Percentiles rank a stretch among this genome's conserved stretches.
Evolutionary conservation across 2,888 invertebrate genomes (phyloP).

Genomic region (Cephus nigrinus): DNA sequence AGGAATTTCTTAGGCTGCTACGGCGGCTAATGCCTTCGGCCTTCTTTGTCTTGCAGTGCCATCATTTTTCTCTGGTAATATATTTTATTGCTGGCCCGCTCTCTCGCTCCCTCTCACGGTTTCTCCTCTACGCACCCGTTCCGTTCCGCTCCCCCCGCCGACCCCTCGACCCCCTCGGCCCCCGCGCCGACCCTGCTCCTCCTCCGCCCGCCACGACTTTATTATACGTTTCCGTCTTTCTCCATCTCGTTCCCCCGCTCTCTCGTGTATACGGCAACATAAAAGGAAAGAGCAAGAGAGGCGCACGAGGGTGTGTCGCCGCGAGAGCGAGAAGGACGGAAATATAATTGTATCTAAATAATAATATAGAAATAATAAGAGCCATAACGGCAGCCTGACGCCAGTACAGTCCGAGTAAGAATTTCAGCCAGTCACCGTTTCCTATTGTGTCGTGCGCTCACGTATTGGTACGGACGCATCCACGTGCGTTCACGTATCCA

Average conservation of each 20-base stretch:
- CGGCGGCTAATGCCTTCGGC: slow-evolving; percentile 53
- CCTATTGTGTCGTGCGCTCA: too few relatives aligned
- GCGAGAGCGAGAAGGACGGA: slow-evolving; percentile 50
- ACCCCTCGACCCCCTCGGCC: slow-evolving; percentile 5
- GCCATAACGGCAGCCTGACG: slow-evolving; percentile 64
- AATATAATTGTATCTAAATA: slow-evolving; percentile 66
- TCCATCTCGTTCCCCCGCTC: slow-evolving; percentile 19
- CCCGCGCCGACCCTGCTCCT: slow-evolving; percentile 18
- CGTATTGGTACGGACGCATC: too few relatives aligned
- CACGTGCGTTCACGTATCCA: too few relatives aligned
- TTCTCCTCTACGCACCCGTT: neutral
- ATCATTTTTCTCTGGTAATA: slow-evolving; percentile 62
- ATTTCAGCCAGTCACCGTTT: neutral
- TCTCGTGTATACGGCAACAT: slow-evolving; percentile 26
- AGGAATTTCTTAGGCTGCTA: slow-evolving; percentile 50
- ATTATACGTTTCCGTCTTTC: slow-evolving; percentile 52
- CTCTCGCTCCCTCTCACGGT: slow-evolving; percentile 22
- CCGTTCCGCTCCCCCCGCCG: slow-evolving; percentile 11
- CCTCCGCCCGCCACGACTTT: slow-evolving; percentile 48
- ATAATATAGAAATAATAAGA: slow-evolving; percentile 67
- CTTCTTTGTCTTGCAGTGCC: slow-evolving; percentile 56
- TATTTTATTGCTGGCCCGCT: slow-evolving; percentile 59
- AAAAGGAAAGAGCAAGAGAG: slow-evolving; percentile 20
- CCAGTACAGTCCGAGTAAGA: slow-evolving; percentile 57
- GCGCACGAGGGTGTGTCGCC: slow-evolving; percentile 24